A percentile compares a stretch with the other conserved stretches of the same genome.
These are phyloP conservation scores for Epinotia brunnichana DNA, from an alignment of 2,888 invertebrate species.

Conservation along the genomic window DNA sequence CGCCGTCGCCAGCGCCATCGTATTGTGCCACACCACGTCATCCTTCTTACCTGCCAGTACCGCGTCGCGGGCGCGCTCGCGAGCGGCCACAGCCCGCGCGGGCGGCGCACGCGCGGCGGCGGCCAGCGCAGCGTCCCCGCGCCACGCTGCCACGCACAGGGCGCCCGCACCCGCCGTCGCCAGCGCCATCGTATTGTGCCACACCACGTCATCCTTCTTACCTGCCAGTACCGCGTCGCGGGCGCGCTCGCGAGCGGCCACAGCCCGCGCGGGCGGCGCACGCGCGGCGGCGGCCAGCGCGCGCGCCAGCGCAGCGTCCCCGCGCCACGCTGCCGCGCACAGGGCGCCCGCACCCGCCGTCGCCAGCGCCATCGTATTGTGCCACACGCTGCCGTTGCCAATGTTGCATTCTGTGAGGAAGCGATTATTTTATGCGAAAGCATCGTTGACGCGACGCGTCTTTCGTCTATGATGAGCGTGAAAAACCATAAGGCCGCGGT, in stretches of 20 bases:
- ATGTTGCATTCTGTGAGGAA: slow-evolving; percentile 62
- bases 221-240: slow-evolving; percentile 51
- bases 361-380: slow-evolving; percentile 51
- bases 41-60: slow-evolving; percentile 51
- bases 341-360: slow-evolving; percentile 55
- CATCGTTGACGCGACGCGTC: no score
- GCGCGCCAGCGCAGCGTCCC: slow-evolving; percentile 60
- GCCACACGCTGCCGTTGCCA: slow-evolving; percentile 66
- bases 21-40: slow-evolving; percentile 60
- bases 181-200: slow-evolving; percentile 47
- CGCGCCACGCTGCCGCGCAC: slow-evolving; percentile 70
- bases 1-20: slow-evolving; percentile 51
- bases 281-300: slow-evolving; percentile 54
- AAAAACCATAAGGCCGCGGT: no score
- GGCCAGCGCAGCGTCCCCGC: slow-evolving; percentile 64
- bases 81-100: slow-evolving; percentile 49
- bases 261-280: slow-evolving; percentile 50
- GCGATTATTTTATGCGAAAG: not conserved
- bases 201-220: slow-evolving; percentile 22
- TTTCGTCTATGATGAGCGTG: no score
- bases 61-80: slow-evolving; percentile 32
- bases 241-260: slow-evolving; percentile 47
- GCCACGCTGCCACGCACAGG: slow-evolving; percentile 67
- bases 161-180: slow-evolving; percentile 53
- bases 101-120: slow-evolving; percentile 54